Conservation (phyloP, 1,140 invertebrate genomes). For the Aphis craccivora region DNA sequence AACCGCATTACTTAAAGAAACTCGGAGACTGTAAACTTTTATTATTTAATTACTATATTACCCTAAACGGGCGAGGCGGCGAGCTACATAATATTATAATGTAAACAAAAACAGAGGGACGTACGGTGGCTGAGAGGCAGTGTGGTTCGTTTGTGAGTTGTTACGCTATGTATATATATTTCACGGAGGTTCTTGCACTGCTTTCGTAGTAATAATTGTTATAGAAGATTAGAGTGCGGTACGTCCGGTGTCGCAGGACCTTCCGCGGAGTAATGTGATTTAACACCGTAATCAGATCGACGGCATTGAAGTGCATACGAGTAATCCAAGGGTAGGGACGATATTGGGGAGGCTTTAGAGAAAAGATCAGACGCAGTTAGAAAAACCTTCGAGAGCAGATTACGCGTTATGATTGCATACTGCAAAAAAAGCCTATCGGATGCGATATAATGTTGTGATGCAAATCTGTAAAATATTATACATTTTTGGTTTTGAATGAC, state of each 20-base stretch:
- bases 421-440: background rate
- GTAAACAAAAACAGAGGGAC: background rate
- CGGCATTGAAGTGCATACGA: background rate
- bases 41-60: conserved; percentile 39
- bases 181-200: background rate
- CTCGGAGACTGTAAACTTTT: conserved; percentile 32
- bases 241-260: background rate
- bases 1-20: conserved; percentile 36
- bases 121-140: background rate
- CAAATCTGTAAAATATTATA: background rate
- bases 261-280: background rate
- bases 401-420: background rate
- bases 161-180: background rate
- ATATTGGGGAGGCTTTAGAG: background rate
- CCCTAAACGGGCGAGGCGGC: background rate
- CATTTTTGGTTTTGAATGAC: no score
- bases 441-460: no score
- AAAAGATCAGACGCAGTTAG: background rate
- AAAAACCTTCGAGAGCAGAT: background rate
- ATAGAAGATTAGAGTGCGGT: background rate
- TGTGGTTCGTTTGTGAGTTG: background rate
- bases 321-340: no score
- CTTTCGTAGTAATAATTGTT: background rate
- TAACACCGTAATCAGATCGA: background rate
- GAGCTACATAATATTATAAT: background rate